phyloP scores from a whole-genome alignment of 2,888 invertebrate genomes.

The Lissocephala sabroskyi region DNA sequence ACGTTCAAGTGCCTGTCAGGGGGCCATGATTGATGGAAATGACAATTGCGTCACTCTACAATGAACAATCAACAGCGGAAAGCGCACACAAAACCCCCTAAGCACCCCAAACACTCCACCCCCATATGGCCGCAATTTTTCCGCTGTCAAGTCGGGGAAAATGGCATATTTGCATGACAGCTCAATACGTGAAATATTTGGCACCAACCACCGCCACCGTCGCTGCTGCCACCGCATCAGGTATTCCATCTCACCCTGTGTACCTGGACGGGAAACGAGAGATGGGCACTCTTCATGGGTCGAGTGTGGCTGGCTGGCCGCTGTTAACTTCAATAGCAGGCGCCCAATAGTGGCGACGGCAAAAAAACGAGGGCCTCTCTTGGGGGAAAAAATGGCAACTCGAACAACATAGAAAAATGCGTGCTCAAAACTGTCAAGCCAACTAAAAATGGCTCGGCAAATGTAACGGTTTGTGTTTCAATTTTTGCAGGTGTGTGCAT shows the following conservation, averaged over 20 bases:
- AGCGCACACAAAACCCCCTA: conserved; percentile 13
- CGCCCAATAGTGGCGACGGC: no score
- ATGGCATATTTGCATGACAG: conserved; percentile 65
- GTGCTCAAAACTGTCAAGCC: conserved; percentile 6
- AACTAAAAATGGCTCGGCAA: conserved; percentile 3
- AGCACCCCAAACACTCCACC: conserved; percentile 11
- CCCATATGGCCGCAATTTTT: conserved; percentile 49
- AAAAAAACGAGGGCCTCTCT: no score
- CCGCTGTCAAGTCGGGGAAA: conserved; percentile 58
- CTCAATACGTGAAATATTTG: conserved; percentile 61
- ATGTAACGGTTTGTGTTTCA: background rate
- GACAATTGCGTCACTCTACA: conserved; percentile 56
- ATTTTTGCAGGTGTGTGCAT: background rate
- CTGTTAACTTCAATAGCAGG: no score
- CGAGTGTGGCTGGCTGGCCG: no score
- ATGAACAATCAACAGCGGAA: conserved; percentile 6
- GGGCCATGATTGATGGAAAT: conserved; percentile 51
- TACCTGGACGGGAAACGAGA: no score
- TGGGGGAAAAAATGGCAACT: no score
- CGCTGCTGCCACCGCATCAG: no score
- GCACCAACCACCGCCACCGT: background rate
- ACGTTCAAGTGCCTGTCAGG: conserved; percentile 39
- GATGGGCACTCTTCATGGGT: no score
- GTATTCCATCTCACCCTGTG: no score
- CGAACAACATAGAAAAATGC: conserved; percentile 1